phyloP scores from a whole-genome alignment of 2,113 vertebrate species.

The Murina feae region DNA sequence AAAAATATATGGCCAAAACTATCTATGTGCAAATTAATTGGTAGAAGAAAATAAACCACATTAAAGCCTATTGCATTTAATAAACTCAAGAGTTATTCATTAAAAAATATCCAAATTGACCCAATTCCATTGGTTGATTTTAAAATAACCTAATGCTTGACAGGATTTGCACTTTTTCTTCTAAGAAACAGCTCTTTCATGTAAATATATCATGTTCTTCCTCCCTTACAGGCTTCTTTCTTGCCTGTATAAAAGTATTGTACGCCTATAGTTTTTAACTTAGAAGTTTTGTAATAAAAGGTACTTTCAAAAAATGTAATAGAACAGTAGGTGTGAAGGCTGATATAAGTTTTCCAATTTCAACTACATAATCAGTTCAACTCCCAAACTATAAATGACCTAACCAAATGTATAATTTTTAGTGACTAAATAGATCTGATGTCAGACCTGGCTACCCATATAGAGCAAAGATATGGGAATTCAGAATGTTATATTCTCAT shows the following conservation, averaged over 20 bases:
- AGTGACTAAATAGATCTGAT: background rate
- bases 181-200: background rate
- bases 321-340: background rate
- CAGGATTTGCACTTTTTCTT: background rate
- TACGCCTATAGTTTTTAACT: background rate
- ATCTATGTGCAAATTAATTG: background rate
- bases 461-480: background rate
- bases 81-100: background rate
- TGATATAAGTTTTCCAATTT: background rate
- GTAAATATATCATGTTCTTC: background rate
- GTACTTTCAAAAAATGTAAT: background rate
- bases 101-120: background rate
- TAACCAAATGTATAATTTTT: background rate
- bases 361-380: background rate
- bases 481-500: background rate
- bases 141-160: background rate
- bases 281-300: background rate
- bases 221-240: background rate
- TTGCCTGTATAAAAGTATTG: background rate
- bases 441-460: background rate
- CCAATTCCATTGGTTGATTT: background rate
- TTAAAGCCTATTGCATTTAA: background rate
- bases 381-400: background rate
- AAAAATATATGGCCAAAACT: background rate
- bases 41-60: background rate